Base-by-base conservation (phyloP, 2,888 invertebrate genomes). In the Mythimna vitellina region DNA sequence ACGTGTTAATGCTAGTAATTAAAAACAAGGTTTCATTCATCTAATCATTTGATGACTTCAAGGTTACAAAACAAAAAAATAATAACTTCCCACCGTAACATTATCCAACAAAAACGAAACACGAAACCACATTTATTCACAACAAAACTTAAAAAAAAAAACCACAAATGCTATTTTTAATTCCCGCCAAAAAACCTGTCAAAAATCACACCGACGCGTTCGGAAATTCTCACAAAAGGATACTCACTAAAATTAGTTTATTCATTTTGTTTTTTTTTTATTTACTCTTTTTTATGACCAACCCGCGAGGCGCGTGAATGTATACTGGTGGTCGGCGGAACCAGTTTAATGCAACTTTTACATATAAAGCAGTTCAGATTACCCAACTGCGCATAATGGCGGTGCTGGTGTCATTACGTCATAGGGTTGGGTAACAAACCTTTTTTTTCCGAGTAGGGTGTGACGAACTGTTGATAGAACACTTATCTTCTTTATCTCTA, bases 331-430 rank as follows among this genome's bases (percentile, higher is more conserved):
- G 76, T 90, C 90, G 89, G 79, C 73, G 68, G 73, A 85, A 86
- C 87, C 86, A 89, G 89, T 87, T 90, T 91, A 91, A 90, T 91
- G 90, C 90, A 91, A 93, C 92, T 93, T 93, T 92, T 93, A 92
- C 93, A 93, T 93, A 90, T 91, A 92, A 93, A 93, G 90, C 92
- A 92, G 92, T 93, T 85, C 91, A 91, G 75, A 87, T 91, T 90
- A 57, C 79, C 10, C 60, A 85, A 85, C 73, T 9, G 42, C 35
- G 56, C 35, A 35, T 82, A 75, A 81, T 80, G 75, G 29, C 67
- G 51, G 29, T 66, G 76, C 66, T 86, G 78, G 85, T 87, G 80
- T 73, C 72, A 32, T 89, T 85, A 84, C 88, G 76, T 84, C 86
- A 88, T 58, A 72, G 66, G 69, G 69, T 86, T 85, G 73, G 61